Base-by-base conservation (phyloP, 2,888 invertebrate species). In the Drosophila demipolita region DNA sequence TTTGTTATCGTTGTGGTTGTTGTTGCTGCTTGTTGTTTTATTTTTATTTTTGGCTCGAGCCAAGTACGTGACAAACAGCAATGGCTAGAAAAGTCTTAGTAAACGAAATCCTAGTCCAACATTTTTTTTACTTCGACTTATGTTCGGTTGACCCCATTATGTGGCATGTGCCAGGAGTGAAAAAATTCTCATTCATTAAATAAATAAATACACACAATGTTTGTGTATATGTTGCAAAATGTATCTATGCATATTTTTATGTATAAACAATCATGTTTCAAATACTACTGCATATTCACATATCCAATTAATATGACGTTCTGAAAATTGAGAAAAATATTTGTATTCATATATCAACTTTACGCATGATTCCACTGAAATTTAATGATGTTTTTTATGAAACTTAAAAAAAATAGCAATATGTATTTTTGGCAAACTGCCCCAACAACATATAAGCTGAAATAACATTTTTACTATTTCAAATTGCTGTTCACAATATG, bases 41-140 rank as follows among this genome's bases (percentile, higher is more conserved):
- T 45, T 45, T 45, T 45, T 45, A 15, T 45, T 66, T 63, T 48
- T 62, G 68, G 42, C 35, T 59, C 33, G 36, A 55, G 48, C 50
- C 73, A 42, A 48, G 76, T 88, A 83, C 86, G 86, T 85, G 86
- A 82, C 71, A 69, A 60, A 67, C 66, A 52, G 66, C 45, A 33
- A 32, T 52, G 64, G 70, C 64, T 64, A 75, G 85, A 89, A 89
- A 81, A 78, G 66, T 85, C 72, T 70, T 78, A 82, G 88, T 85
- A 86, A 86, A 87, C 88, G 76, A 83, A 85, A 78, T 85, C 64
- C 72, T 77, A 79, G 82, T 68, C 67, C 66, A 78, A 73, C 76
- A 77, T 73, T 88, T 83, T 78, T 72, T 66, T 45, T 23, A 80
- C 71, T 72, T 68, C 50, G 49, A 48, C 29, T 61, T 62, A 69